A percentile compares a stretch with the other conserved stretches of the same genome.
phyloP scores from a whole-genome alignment of 1,140 invertebrate genomes.

The Solenopsis fugax region DNA sequence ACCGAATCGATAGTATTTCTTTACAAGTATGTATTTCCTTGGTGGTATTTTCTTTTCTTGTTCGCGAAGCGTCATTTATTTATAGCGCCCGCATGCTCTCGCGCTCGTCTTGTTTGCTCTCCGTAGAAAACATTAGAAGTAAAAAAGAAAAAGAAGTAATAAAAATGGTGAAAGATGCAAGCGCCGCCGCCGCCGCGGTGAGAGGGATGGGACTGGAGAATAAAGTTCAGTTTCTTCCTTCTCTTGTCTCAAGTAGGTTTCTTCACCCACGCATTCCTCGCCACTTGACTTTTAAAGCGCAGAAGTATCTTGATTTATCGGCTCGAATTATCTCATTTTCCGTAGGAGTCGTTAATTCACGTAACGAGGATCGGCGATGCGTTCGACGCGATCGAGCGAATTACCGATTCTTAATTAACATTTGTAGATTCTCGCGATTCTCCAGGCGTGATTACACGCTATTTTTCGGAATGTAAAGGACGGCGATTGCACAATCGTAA shows the following conservation, averaged over 20 bases:
- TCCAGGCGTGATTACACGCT: too few relatives aligned
- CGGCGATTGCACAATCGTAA: not conserved
- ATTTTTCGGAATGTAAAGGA: not conserved
- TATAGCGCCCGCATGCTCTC: not conserved
- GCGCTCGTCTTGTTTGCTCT: constrained; percentile 38
- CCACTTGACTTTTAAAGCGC: constrained; percentile 18
- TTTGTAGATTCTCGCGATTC: constrained; percentile 5
- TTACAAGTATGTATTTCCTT: not conserved
- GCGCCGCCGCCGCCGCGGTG: not conserved
- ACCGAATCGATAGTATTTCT: constrained; percentile 17
- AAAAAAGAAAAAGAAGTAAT: not conserved
- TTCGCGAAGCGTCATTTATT: constrained; percentile 40
- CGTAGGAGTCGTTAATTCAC: constrained; percentile 20
- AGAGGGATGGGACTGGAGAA: not conserved
- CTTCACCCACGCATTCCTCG: constrained; percentile 22
- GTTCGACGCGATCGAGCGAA: not conserved
- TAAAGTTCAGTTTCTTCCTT: constrained; percentile 52
- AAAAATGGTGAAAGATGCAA: not conserved
- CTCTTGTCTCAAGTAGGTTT: constrained; percentile 46
- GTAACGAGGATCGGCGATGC: constrained; percentile 20
- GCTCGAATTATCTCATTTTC: constrained; percentile 40
- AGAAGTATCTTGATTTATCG: too few relatives aligned
- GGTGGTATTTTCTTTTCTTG: constrained; percentile 19
- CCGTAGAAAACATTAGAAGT: constrained; percentile 34
- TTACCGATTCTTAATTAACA: constrained; percentile 19